Base-by-base conservation (phyloP, 2,888 invertebrate species). In the Mesopsocus fuscifrons region DNA sequence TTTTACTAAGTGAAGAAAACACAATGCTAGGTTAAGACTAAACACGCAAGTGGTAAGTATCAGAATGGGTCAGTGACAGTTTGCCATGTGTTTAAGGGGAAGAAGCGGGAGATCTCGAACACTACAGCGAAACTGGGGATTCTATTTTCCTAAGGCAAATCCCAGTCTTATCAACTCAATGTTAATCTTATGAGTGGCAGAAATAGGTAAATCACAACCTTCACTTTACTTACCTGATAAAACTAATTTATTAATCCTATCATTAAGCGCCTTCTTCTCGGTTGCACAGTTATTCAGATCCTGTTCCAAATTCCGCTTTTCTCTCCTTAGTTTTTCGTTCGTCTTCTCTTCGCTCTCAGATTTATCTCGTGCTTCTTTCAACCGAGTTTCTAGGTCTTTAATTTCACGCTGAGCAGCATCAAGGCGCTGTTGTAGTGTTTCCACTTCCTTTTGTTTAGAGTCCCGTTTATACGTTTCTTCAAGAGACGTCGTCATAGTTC, bases 401-500 rank as follows among this genome's bases (percentile, higher is more conserved):
- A 69, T 61, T 52, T 65, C 61, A 9, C 60, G 55, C 45, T 63
- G 54, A 5, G 63, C 58, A 41, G 60, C 58, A 44, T 67, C 63
- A 32, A 69, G 54, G 54, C 63, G 61, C 46, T 66, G 65, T 61
- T 69, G 55, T 34, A 60, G 51, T 41, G 57, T 55, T 44, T 56
- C 58, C 16, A 68, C 59, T 56, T 64, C 65, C 44, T 57, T 72
- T 46, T 65, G 64, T 52, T 72, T 69, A 16, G 80, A 66, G 49
- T 72, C 69, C 42, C 68, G 68, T 57, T 81, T 82, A 48, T 81
- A 81, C 54, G 81, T 78, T 30, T 74, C 71, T 62, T 84, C 83
- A 9, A 83, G 76, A 48, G 71, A 72, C 46, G 83, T 58, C 2
- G 83, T 82, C 48, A 80, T 69, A 49, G 71, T 67, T 56, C 82